phyloP scores from a whole-genome alignment of 2,888 invertebrate genomes.

The Bombylius major region DNA sequence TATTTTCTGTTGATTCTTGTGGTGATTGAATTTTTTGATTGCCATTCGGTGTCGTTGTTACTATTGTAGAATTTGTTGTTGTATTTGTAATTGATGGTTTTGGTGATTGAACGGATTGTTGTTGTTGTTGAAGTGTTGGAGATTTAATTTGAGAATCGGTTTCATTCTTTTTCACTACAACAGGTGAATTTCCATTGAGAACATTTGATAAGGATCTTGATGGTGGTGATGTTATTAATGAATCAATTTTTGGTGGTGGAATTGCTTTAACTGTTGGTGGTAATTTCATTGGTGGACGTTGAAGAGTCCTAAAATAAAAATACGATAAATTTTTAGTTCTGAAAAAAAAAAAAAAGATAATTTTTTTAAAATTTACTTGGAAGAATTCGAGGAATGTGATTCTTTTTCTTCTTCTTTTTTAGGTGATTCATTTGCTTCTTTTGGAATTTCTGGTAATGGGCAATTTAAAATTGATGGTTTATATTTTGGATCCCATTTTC shows the following conservation, averaged over 20 bases:
- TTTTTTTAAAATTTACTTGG: conserved; percentile 27
- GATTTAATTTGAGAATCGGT: conserved; percentile 10
- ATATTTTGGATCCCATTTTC: conserved; percentile 37
- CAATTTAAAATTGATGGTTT: conserved; percentile 38
- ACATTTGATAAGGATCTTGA: conserved; percentile 23
- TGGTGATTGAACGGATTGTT: background rate
- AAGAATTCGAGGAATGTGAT: conserved; percentile 25
- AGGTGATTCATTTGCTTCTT: conserved; percentile 31
- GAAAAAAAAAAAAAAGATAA: background rate
- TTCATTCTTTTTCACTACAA: conserved; percentile 9
- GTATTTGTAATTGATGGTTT: background rate
- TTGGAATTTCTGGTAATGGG: conserved; percentile 37
- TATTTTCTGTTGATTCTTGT: conserved; percentile 18
- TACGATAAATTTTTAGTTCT: background rate
- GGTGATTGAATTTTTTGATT: conserved; percentile 17
- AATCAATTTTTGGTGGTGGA: conserved; percentile 35
- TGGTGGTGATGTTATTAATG: conserved; percentile 29
- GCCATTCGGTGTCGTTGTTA: conserved; percentile 13
- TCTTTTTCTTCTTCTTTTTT: conserved; percentile 26
- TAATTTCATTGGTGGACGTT: conserved; percentile 35
- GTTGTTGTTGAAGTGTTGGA: conserved; percentile 1
- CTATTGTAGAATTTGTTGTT: conserved; percentile 4
- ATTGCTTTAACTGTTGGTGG: conserved; percentile 37
- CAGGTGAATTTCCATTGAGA: background rate
- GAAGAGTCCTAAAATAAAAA: conserved; percentile 26